phyloP scores from a whole-genome alignment of 1,140 invertebrate genomes.

The Micrasema longulum region DNA sequence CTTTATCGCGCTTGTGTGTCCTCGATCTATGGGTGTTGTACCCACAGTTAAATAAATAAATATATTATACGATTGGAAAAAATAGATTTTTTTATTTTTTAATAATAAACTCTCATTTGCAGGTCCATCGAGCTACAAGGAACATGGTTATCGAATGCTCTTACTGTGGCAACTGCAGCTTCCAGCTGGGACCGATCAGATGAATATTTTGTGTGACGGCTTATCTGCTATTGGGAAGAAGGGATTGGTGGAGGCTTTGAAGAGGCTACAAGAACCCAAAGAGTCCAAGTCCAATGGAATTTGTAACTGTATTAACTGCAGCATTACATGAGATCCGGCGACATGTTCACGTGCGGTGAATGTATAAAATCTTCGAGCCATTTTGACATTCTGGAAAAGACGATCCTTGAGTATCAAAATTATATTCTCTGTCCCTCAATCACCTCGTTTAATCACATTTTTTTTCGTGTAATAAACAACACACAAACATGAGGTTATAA shows the following conservation, averaged over 20 bases:
- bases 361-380: conserved; percentile 42
- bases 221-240: conserved; percentile 73
- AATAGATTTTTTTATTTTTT: no score
- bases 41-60: no score
- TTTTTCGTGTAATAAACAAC: no score
- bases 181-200: conserved; percentile 70
- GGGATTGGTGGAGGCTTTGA: conserved; percentile 67
- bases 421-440: no score
- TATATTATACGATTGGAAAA: no score
- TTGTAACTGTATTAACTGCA: conserved; percentile 48
- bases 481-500: no score
- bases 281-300: conserved; percentile 27
- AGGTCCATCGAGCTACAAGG: conserved; percentile 81
- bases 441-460: no score
- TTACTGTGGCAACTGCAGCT: conserved; percentile 79
- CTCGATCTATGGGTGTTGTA: no score
- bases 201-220: conserved; percentile 76
- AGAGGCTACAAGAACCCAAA: conserved; percentile 56
- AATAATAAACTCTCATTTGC: no score
- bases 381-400: no score
- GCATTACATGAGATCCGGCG: conserved; percentile 48
- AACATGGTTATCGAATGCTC: conserved; percentile 79
- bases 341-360: conserved; percentile 43
- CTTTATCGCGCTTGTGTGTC: no score
- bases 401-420: no score